Evolutionary conservation across 2,113 vertebrate species (phyloP).

Genomic region (Caranx melampygus): DNA sequence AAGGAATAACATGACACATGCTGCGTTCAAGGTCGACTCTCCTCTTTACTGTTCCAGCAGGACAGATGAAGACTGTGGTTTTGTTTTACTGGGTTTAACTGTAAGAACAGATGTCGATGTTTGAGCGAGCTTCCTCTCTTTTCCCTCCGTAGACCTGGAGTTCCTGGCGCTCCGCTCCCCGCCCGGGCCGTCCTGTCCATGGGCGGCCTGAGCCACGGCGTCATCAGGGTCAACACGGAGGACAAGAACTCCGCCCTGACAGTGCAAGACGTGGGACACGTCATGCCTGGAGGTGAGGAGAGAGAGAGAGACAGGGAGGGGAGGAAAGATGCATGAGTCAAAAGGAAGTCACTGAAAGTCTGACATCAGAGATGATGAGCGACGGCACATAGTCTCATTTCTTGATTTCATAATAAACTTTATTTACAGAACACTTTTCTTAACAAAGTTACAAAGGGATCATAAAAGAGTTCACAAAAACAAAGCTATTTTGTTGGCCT

Average conservation of each 20-base stretch:
- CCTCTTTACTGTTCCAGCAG: not conserved
- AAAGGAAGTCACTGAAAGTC: constrained; percentile 9
- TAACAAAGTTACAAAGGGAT: too few relatives aligned
- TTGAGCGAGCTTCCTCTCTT: constrained; percentile 6
- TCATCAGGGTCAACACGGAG: constrained; percentile 97
- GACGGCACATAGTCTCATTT: not conserved
- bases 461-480: too few relatives aligned
- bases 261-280: constrained; percentile 96
- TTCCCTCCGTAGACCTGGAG: constrained; percentile 86
- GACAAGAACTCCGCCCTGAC: constrained; percentile 98
- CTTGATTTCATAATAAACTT: too few relatives aligned
- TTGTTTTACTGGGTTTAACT: constrained; percentile 8
- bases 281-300: constrained; percentile 96
- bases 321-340: not conserved
- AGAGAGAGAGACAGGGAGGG: not conserved
- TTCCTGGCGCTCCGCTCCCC: constrained; percentile 93
- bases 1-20: not conserved
- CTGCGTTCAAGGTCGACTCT: constrained; percentile 4
- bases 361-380: not conserved
- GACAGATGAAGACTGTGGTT: not conserved
- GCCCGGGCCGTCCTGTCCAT: constrained; percentile 96
- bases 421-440: too few relatives aligned
- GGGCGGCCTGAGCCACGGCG: constrained; percentile 94
- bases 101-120: constrained; percentile 31
- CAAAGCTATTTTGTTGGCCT: too few relatives aligned